Conservation (phyloP, 2,113 vertebrate species). For the Sclerurus mexicanus region DNA sequence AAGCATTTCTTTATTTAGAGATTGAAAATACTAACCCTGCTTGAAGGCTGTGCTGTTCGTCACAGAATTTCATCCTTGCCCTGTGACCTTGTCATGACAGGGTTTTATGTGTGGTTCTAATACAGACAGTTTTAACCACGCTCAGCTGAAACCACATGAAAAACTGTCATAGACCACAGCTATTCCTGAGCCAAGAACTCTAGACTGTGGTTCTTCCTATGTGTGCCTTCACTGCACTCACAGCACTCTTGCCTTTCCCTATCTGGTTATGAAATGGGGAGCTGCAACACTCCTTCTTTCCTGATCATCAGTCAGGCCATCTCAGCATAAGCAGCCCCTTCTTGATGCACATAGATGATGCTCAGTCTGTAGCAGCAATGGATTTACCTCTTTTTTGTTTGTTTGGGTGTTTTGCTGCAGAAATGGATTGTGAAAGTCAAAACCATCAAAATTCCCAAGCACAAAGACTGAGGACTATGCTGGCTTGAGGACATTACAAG, state of each 20-base stretch:
- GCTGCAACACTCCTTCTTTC: background rate
- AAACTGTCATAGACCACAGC: background rate
- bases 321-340: background rate
- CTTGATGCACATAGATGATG: background rate
- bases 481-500: background rate
- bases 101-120: background rate
- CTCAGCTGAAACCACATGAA: background rate
- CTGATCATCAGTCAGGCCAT: background rate
- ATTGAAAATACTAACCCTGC: background rate
- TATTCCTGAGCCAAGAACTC: background rate
- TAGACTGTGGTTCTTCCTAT: background rate
- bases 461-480: background rate
- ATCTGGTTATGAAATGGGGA: background rate
- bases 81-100: background rate
- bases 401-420: background rate
- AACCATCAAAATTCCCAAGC: background rate
- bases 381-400: background rate
- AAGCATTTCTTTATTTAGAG: background rate
- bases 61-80: background rate
- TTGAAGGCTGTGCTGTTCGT: background rate
- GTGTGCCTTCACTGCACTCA: background rate
- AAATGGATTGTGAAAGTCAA: background rate
- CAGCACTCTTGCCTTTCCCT: background rate
- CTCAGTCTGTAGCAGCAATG: background rate
- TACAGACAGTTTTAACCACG: background rate